A percentile compares a stretch with the other conserved stretches of the same genome.
phyloP scores from a whole-genome alignment of 2,888 invertebrate species.

The Pterostichus niger region DNA sequence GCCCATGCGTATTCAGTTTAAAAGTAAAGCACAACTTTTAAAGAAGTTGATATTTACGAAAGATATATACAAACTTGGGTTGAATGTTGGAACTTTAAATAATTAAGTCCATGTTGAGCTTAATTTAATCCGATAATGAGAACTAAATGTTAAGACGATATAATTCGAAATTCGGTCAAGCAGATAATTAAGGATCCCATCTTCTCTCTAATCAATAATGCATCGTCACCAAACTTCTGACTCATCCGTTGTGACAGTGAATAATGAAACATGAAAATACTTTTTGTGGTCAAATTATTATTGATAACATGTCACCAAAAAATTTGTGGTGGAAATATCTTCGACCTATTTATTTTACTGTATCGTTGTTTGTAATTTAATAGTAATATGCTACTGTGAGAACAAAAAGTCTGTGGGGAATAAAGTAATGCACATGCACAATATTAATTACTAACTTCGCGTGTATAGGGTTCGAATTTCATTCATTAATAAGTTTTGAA shows the following conservation, averaged over 20 bases:
- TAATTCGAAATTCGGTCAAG: neutral
- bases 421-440: conserved; percentile 9
- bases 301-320: conserved; percentile 4
- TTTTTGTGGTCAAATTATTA: conserved; percentile 20
- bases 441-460: conserved; percentile 39
- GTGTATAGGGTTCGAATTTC: conserved; percentile 19
- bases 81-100: neutral
- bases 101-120: neutral
- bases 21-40: neutral
- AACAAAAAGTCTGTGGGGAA: conserved; percentile 19
- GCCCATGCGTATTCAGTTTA: no score
- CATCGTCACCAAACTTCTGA: neutral
- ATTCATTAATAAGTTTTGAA: conserved; percentile 34
- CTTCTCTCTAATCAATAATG: conserved; percentile 4
- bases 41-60: neutral
- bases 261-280: conserved; percentile 35
- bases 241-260: neutral
- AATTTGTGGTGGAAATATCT: neutral
- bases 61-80: no score
- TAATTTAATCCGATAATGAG: conserved; percentile 11
- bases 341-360: conserved; percentile 25
- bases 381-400: neutral
- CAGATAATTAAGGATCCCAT: conserved; percentile 1
- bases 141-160: conserved; percentile 4
- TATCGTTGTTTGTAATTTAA: conserved; percentile 11